Evolutionary conservation across 2,888 invertebrate species (phyloP).

Genomic region (Biston betularia): DNA sequence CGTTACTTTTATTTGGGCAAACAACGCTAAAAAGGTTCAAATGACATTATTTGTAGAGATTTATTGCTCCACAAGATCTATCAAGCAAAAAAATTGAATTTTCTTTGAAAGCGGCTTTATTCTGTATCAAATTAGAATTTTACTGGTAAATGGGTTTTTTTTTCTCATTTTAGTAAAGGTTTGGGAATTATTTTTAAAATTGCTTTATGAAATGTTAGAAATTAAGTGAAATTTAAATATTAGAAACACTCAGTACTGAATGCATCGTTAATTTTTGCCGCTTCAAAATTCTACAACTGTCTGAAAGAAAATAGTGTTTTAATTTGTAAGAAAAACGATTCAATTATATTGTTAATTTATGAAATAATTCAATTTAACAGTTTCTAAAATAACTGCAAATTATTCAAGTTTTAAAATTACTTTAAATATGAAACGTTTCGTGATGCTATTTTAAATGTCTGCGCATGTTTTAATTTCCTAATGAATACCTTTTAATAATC

Average conservation of each 20-base stretch:
- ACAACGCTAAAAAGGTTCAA: slow-evolving; percentile 5
- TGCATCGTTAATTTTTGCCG: not conserved
- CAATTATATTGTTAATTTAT: no score
- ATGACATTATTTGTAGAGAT: slow-evolving; percentile 5
- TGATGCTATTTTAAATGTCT: no score
- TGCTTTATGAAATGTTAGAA: not conserved
- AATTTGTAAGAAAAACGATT: no score
- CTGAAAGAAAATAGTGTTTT: no score
- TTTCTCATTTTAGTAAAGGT: not conserved
- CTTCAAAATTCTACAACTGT: not conserved
- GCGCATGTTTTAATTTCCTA: no score
- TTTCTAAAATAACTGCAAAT: no score
- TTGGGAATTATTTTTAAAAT: not conserved
- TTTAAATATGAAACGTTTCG: no score
- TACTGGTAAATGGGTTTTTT: not conserved
- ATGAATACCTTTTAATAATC: no score
- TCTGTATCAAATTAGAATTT: not conserved
- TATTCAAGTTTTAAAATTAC: no score
- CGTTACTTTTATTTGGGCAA: not conserved
- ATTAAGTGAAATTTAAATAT: not conserved
- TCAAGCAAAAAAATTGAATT: slow-evolving; percentile 6
- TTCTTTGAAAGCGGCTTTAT: slow-evolving; percentile 2
- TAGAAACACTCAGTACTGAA: not conserved
- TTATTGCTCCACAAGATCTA: slow-evolving; percentile 12
- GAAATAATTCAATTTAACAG: no score